Evolutionary conservation across 2,888 invertebrate genomes (phyloP).

Genomic region (Dascillus cervinus): DNA sequence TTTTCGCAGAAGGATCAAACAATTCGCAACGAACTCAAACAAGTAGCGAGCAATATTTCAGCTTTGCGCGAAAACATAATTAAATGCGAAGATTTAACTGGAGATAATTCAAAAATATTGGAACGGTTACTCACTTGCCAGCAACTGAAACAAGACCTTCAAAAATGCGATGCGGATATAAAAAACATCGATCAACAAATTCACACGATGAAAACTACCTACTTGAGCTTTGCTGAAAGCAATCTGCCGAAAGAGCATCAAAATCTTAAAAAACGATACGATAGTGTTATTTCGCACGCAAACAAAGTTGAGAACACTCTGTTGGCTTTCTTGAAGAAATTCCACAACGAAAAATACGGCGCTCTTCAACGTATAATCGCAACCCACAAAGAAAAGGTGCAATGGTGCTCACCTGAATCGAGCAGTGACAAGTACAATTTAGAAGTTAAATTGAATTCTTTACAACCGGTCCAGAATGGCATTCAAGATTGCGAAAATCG

Average conservation of each 20-base stretch:
- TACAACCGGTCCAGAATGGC: slow-evolving; percentile 67
- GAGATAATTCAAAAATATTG: slow-evolving; percentile 76
- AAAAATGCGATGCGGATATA: slow-evolving; percentile 58
- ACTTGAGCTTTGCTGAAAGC: slow-evolving; percentile 72
- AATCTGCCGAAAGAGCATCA: slow-evolving; percentile 74
- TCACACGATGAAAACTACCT: slow-evolving; percentile 61
- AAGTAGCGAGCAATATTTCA: slow-evolving; percentile 59
- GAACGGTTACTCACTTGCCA: slow-evolving; percentile 70
- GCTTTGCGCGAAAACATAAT: slow-evolving; percentile 75
- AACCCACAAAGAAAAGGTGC: slow-evolving; percentile 78
- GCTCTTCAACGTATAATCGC: slow-evolving; percentile 73
- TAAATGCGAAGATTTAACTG: slow-evolving; percentile 83
- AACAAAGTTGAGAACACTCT: slow-evolving; percentile 76
- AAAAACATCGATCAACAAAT: slow-evolving; percentile 62
- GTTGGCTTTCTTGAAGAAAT: slow-evolving; percentile 75
- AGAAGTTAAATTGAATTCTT: slow-evolving; percentile 79
- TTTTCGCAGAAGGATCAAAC: slow-evolving; percentile 68
- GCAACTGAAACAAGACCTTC: slow-evolving; percentile 62
- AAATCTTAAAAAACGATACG: slow-evolving; percentile 75
- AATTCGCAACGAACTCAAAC: slow-evolving; percentile 65
- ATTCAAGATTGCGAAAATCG: slow-evolving; percentile 63
- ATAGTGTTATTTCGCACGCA: slow-evolving; percentile 67
- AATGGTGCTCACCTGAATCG: slow-evolving; percentile 86
- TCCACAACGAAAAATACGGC: slow-evolving; percentile 76
- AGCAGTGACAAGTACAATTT: slow-evolving; percentile 87